Percentiles rank a stretch among this genome's conserved stretches.
phyloP scores from a whole-genome alignment of 1,140 invertebrate genomes.

The Drosophila punjabiensis region DNA sequence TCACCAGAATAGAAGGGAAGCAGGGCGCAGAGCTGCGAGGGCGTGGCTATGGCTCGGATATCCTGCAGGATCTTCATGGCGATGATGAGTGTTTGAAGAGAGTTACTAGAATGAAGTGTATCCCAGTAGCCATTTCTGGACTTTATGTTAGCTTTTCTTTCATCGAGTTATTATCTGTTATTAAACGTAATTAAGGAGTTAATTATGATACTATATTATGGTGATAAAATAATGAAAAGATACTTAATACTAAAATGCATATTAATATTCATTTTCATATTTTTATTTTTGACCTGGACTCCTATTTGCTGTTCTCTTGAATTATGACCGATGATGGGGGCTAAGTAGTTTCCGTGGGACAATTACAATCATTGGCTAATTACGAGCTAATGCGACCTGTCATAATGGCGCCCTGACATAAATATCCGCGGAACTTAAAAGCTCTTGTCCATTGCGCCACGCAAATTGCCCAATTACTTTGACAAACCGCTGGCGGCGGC shows the following conservation, averaged over 20 bases:
- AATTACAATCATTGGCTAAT: constrained; percentile 43
- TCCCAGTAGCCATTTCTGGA: rapidly evolving
- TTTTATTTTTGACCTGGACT: not conserved
- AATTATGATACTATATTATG: not conserved
- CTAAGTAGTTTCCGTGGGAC: constrained; percentile 19
- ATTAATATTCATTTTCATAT: no score
- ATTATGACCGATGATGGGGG: constrained; percentile 32
- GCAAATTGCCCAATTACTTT: constrained; percentile 55
- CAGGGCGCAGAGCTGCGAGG: constrained; percentile 47
- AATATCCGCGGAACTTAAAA: constrained; percentile 40
- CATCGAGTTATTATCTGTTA: not conserved
- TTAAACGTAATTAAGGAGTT: not conserved
- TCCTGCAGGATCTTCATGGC: constrained; percentile 61
- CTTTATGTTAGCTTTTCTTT: not conserved
- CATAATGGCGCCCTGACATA: constrained; percentile 31
- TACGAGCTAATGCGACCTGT: constrained; percentile 41
- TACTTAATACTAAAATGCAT: not conserved
- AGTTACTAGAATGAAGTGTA: not conserved
- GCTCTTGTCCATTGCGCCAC: constrained; percentile 12
- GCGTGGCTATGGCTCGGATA: constrained; percentile 29
- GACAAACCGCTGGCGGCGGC: constrained; percentile 41
- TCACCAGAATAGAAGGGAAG: constrained; percentile 52
- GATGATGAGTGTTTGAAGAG: not conserved
- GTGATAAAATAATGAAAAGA: not conserved
- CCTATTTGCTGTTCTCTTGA: not conserved